Evolutionary conservation across 2,797 vertebrate species (phyloP).

Genomic region (Emys orbicularis): DNA sequence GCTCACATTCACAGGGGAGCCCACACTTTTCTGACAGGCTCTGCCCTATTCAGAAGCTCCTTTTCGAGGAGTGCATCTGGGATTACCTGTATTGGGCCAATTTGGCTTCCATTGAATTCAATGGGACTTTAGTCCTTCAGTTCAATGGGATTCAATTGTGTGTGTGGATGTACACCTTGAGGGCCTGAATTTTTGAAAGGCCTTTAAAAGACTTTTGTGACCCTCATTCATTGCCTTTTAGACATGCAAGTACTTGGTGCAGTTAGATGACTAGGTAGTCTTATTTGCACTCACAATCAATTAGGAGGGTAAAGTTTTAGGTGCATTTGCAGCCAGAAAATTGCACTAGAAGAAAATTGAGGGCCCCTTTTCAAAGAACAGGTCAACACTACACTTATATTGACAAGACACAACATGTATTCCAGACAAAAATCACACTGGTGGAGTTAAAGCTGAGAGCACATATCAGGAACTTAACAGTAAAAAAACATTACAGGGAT

Average conservation of each 20-base stretch:
- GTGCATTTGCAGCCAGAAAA: neutral
- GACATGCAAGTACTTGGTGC: neutral
- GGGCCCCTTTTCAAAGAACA: neutral
- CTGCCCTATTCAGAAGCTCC: neutral
- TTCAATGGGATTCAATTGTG: too few species aligned
- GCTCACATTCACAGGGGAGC: neutral
- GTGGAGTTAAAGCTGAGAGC: too few species aligned
- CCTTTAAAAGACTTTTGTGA: too few species aligned
- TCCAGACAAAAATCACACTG: too few species aligned
- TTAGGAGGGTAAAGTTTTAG: neutral
- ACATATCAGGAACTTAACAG: too few species aligned
- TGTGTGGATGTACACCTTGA: too few species aligned
- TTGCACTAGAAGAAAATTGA: neutral
- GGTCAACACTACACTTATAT: neutral
- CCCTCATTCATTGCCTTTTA: neutral
- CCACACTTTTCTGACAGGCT: neutral
- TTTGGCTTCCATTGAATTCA: neutral
- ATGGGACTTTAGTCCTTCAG: neutral
- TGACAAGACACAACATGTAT: too few species aligned
- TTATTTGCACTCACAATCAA: neutral
- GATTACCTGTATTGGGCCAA: neutral
- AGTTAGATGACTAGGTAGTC: neutral
- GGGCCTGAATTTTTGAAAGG: too few species aligned
- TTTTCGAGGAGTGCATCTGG: neutral
- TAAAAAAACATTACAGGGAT: too few species aligned